phyloP scores from a whole-genome alignment of 2,113 vertebrate genomes.

The Thryonomys swinderianus region DNA sequence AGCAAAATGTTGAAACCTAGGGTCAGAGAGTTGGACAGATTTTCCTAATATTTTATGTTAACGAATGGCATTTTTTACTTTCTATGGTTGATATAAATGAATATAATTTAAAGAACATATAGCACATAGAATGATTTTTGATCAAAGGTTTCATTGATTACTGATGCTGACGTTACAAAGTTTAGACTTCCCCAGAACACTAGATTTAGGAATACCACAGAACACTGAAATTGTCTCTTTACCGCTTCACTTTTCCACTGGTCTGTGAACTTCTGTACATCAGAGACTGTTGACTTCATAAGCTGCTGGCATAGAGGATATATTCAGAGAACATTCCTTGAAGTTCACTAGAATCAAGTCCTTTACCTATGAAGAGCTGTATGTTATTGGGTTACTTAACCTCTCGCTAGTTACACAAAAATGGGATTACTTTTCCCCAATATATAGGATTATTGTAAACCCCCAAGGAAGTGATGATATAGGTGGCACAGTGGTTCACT shows the following conservation, averaged over 20 bases:
- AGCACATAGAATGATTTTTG: background rate
- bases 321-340: background rate
- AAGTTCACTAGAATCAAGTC: background rate
- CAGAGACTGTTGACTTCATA: background rate
- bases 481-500: background rate
- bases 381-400: background rate
- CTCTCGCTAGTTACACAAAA: background rate
- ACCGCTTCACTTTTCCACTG: background rate
- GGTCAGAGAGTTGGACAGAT: background rate
- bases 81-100: background rate
- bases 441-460: background rate
- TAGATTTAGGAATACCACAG: background rate
- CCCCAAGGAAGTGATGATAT: background rate
- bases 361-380: background rate
- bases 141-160: background rate
- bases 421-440: background rate
- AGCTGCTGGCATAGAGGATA: background rate
- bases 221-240: background rate
- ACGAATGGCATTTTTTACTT: background rate
- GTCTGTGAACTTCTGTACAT: background rate
- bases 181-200: background rate
- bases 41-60: background rate
- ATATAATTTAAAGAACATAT: background rate
- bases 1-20: background rate
- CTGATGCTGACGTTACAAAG: background rate